phyloP scores from a whole-genome alignment of 2,113 vertebrate species.

The Hyperopisus bebe region DNA sequence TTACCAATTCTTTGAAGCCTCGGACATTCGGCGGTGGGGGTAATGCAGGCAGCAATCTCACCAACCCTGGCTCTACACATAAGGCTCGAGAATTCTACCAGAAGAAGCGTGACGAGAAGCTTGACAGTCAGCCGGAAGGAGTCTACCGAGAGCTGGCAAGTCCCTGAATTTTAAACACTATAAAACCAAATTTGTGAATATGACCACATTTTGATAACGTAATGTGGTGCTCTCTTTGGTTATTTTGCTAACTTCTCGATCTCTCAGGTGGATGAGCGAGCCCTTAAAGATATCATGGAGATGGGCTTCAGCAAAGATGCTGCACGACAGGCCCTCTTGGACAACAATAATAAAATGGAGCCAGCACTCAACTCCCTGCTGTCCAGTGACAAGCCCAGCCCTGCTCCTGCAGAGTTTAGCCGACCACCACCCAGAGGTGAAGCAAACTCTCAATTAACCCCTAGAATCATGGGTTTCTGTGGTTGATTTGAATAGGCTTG shows the following conservation, averaged over 20 bases:
- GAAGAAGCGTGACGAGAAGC: constrained; percentile 65
- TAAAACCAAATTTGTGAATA: not conserved
- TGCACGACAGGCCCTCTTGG: constrained; percentile 87
- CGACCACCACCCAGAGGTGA: constrained; percentile 71
- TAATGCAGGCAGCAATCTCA: constrained; percentile 81
- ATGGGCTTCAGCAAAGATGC: constrained; percentile 95
- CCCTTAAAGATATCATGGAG: constrained; percentile 90
- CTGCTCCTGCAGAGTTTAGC: constrained; percentile 41
- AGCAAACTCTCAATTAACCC: not conserved
- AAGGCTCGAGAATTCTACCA: constrained; percentile 75
- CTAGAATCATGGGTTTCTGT: not conserved
- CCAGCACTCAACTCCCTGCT: constrained; percentile 88
- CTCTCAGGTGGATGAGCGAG: constrained; percentile 86
- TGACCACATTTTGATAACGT: not conserved
- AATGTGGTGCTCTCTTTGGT: not conserved
- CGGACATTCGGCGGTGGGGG: constrained; percentile 91
- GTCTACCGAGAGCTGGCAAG: constrained; percentile 92
- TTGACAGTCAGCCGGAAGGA: constrained; percentile 78
- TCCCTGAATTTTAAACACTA: not conserved
- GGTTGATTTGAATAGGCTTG: not conserved
- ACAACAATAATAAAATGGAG: constrained; percentile 90
- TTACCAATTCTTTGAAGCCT: constrained; percentile 52
- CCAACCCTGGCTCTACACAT: constrained; percentile 57
- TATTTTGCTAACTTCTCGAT: not conserved
- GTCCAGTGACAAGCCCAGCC: constrained; percentile 67